A percentile compares a stretch with the other conserved stretches of the same genome.
Conservation (phyloP, 2,888 invertebrate genomes). For the Hypercompe scribonia region DNA sequence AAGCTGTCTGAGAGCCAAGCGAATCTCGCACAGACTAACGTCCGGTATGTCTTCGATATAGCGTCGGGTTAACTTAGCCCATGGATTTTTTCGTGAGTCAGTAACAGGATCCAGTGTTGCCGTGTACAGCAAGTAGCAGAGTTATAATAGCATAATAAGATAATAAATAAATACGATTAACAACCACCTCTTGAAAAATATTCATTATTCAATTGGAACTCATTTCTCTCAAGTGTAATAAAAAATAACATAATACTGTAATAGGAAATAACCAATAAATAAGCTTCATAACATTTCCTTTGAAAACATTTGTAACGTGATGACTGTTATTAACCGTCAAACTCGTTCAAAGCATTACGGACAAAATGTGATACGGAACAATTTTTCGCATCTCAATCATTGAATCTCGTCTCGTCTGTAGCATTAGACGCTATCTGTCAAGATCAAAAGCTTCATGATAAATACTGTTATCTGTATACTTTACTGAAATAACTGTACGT, state of each 20-base stretch:
- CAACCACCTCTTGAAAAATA: not conserved
- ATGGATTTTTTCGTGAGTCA: no score
- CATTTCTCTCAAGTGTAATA: not conserved
- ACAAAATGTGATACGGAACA: conserved; percentile 10
- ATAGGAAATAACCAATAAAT: not conserved
- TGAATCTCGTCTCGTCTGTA: conserved; percentile 16
- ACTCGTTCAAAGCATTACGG: not conserved
- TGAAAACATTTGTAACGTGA: not conserved
- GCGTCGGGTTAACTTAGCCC: no score
- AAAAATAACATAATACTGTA: not conserved
- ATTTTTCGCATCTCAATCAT: conserved; percentile 25
- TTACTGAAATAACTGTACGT: conserved; percentile 9
- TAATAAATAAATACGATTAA: not conserved
- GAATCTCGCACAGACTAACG: no score
- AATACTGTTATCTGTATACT: conserved; percentile 5
- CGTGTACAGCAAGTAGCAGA: no score
- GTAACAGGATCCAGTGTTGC: no score
- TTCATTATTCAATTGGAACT: not conserved
- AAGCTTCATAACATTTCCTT: not conserved
- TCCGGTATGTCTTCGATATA: no score
- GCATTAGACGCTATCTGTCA: conserved; percentile 22
- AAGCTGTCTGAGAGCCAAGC: no score
- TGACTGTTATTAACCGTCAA: not conserved
- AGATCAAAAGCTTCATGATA: conserved; percentile 36
- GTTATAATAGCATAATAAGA: no score